These are phyloP conservation scores for Fukomys damarensis DNA, from an alignment of 2,113 vertebrate species.

Conservation along the genomic window DNA sequence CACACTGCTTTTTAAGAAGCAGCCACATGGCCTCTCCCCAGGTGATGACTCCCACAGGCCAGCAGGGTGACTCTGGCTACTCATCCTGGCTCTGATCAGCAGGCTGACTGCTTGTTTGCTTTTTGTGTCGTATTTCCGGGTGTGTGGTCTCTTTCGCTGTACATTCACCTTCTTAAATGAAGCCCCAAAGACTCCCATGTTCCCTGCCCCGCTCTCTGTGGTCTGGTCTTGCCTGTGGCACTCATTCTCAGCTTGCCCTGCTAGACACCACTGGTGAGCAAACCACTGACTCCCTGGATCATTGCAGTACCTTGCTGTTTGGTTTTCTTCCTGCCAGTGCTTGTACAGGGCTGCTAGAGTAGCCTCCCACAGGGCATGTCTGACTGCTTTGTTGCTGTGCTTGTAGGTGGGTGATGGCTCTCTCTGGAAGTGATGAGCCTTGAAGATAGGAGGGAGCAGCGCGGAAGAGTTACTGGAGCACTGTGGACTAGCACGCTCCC, in stretches of 20 bases:
- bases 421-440: not conserved
- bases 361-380: rapidly evolving
- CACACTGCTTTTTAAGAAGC: not conserved
- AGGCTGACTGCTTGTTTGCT: not conserved
- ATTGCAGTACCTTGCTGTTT: rapidly evolving
- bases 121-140: not conserved
- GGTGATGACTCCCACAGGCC: not conserved
- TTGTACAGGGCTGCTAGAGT: rapidly evolving
- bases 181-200: not conserved
- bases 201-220: not conserved
- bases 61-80: not conserved
- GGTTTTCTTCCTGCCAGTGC: not conserved
- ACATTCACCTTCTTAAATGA: no score
- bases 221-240: no score
- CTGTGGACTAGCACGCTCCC: not conserved
- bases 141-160: not conserved
- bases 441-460: not conserved
- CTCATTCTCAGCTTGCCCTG: not conserved
- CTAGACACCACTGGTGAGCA: rapidly evolving
- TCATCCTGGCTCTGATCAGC: no score
- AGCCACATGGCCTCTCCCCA: not conserved
- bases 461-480: not conserved
- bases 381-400: not conserved
- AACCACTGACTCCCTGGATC: rapidly evolving
- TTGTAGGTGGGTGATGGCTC: rapidly evolving